These are phyloP conservation scores for Drosophila lacteicornis DNA, from an alignment of 1,140 invertebrate species.

Conservation along the genomic window DNA sequence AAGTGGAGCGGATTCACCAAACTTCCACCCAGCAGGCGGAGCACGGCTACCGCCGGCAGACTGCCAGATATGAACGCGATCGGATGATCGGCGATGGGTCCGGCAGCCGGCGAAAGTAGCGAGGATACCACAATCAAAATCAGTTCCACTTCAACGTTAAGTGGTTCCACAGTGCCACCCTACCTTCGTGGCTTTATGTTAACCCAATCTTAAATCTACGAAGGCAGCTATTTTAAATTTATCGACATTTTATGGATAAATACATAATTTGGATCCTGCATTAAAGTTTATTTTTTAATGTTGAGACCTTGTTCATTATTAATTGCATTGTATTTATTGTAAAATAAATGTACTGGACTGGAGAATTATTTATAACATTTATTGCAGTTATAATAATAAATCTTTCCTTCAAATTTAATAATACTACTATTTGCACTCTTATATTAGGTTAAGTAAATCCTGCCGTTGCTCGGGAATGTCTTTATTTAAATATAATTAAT, in stretches of 20 bases:
- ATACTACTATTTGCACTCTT: no score
- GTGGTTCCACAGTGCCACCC: neutral
- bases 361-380: no score
- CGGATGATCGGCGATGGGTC: constrained; percentile 27
- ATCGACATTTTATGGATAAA: neutral
- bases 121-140: constrained; percentile 5
- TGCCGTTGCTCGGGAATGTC: no score
- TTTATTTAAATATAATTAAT: no score
- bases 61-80: constrained; percentile 20
- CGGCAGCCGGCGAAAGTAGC: constrained; percentile 11
- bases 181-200: constrained; percentile 1
- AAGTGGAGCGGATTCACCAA: neutral
- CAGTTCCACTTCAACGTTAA: constrained; percentile 12
- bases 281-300: constrained; percentile 12
- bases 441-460: no score
- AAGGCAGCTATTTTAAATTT: neutral
- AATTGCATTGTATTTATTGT: neutral
- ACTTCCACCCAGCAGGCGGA: constrained; percentile 10
- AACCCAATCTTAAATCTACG: neutral
- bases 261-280: constrained; percentile 2
- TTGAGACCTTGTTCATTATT: neutral
- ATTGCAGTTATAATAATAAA: no score
- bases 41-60: neutral
- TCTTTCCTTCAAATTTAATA: no score
- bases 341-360: neutral